Base-by-base conservation (phyloP, 2,113 vertebrate genomes). In the Mormyrus lacerda region DNA sequence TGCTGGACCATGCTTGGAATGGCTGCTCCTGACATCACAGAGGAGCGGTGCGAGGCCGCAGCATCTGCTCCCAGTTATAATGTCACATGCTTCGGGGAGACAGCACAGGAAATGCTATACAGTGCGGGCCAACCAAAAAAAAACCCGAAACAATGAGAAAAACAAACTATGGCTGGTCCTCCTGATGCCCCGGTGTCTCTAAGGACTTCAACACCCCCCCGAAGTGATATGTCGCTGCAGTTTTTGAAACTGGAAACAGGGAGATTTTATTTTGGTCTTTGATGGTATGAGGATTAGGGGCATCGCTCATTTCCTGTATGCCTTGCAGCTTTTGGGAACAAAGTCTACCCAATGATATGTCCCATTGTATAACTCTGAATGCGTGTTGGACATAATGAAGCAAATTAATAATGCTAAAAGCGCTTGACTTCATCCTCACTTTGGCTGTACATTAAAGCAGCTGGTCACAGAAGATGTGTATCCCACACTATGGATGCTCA, bases 51-150 rank as follows among this genome's bases (percentile, higher is more conserved):
- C 92, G 91, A 92, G 93, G 94, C 92, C 92, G 94, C 92, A 88
- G 93, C 92, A 94, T 95, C 95, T 96, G 95, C 93, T 95, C 93
- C 91, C 93, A 94, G 95, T 96, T 95, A 95, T 91, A 69, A 31
- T 4, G 24, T 65, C 19, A 45, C 55, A 65, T 21, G 31, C 55
- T 47, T 65, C 6, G 15, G 44, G 84, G 45, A 48, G 24, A 15
- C n/a, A n/a, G 84, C 21, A 84, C 82, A 86, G 84, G 44, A 89
- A 58, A 45, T 86, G 48, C n/a, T 58, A n/a, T 58, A 61, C 39
- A 42, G 86, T 6, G 48, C 4, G 48, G 15, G 48, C 79, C 79
- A 83, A 45, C 19, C 39, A 83, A 93, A 93, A 92, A 92, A 92
- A 93, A 91, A 91, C 94, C 92, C 89, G 92, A 92, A 92, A 93